These are phyloP conservation scores for Lathamus discolor DNA, from an alignment of 2,113 vertebrate genomes.

Conservation along the genomic window DNA sequence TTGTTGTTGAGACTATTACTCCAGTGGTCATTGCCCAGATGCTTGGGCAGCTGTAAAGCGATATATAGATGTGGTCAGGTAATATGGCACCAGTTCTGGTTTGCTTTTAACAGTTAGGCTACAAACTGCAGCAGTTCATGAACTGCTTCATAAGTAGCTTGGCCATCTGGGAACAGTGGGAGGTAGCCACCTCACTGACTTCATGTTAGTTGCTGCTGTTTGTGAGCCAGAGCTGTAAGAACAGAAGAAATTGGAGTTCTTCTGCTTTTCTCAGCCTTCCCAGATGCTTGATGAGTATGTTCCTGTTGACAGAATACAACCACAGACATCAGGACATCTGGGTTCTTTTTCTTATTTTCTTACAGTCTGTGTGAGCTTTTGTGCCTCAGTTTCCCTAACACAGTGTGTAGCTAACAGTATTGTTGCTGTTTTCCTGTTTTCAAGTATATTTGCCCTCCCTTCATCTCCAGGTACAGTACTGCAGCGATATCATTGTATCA, in stretches of 20 bases:
- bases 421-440: neutral
- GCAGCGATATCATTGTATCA: neutral
- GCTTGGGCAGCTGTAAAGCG: neutral
- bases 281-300: neutral
- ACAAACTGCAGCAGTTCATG: neutral
- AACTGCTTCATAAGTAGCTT: neutral
- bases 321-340: neutral
- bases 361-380: neutral
- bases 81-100: neutral
- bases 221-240: neutral
- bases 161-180: conserved; percentile 34
- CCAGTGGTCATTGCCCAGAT: neutral
- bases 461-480: neutral
- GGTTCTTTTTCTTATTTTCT: neutral
- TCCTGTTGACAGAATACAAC: neutral
- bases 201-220: neutral
- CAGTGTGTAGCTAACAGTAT: neutral
- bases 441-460: neutral
- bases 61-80: neutral
- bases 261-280: neutral
- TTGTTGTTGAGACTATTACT: neutral
- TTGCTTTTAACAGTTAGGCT: neutral
- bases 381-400: neutral
- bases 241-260: neutral
- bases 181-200: conserved; percentile 16